Evolutionary conservation across 23 tunicate species (phyloP).

Genomic region (Halocynthia roretzi): DNA sequence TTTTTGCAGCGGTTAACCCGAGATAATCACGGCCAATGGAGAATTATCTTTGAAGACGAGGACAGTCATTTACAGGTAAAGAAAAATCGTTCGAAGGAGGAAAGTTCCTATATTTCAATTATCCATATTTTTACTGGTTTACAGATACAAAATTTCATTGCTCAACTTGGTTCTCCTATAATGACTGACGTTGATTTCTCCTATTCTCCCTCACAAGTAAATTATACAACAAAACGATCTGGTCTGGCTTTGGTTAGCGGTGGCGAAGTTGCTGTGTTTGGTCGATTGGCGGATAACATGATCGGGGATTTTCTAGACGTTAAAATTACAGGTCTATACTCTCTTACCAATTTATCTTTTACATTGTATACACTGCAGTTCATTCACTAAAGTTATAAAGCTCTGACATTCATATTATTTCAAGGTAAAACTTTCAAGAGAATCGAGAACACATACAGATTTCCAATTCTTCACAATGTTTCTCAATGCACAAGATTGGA

Average conservation of each 20-base stretch:
- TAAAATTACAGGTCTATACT: slow-evolving; percentile 10
- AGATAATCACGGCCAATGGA: slow-evolving; percentile 30
- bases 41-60: slow-evolving; percentile 27
- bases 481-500: neutral
- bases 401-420: neutral
- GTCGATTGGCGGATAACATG: neutral
- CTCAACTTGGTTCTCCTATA: slow-evolving; percentile 8
- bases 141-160: slow-evolving; percentile 36
- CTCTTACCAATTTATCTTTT: neutral
- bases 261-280: slow-evolving; percentile 22
- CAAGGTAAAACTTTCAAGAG: slow-evolving; percentile 3
- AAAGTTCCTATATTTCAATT: neutral
- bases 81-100: neutral
- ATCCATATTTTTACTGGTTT: neutral
- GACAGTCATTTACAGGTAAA: slow-evolving; percentile 32
- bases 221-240: neutral
- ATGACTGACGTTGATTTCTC: slow-evolving; percentile 18
- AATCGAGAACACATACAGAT: slow-evolving; percentile 1
- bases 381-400: neutral
- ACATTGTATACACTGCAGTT: neutral
- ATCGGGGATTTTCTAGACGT: slow-evolving; percentile 18
- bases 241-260: slow-evolving; percentile 18
- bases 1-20: slow-evolving; percentile 18
- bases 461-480: neutral
- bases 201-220: slow-evolving; percentile 16